Percentiles rank a stretch among this genome's conserved stretches.
phyloP scores from a whole-genome alignment of 1,140 invertebrate species.

The Leptinotarsa defecta region DNA sequence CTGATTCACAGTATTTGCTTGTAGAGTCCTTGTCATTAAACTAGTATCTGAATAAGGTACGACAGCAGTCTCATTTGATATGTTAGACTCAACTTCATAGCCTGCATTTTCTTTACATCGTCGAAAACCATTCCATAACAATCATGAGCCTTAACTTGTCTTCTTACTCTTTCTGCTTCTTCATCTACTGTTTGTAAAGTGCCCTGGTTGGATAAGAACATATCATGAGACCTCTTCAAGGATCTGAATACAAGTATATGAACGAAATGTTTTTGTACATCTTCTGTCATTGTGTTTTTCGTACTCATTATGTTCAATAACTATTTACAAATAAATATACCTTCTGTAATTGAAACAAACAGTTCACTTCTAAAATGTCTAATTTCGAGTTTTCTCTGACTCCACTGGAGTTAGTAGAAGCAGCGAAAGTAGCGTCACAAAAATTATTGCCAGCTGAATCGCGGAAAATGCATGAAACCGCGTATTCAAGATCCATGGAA shows the following conservation, averaged over 20 bases:
- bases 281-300: constrained; percentile 58
- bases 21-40: constrained; percentile 39
- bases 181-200: constrained; percentile 83
- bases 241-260: constrained; percentile 97
- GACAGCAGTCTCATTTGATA: constrained; percentile 58
- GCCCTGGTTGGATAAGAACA: constrained; percentile 92
- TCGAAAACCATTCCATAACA: constrained; percentile 88
- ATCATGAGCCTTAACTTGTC: constrained; percentile 80
- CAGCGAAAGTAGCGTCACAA: no score
- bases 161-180: constrained; percentile 75
- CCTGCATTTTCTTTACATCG: constrained; percentile 71
- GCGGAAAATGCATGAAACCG: no score
- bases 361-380: no score
- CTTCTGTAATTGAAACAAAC: no score
- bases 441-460: no score
- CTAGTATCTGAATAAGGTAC: constrained; percentile 57
- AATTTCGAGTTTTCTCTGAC: no score
- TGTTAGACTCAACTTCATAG: constrained; percentile 58
- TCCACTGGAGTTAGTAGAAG: no score
- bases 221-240: constrained; percentile 95
- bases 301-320: no score
- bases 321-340: no score
- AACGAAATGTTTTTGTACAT: constrained; percentile 94
- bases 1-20: constrained; percentile 47
- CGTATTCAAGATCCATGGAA: no score